phyloP scores from a whole-genome alignment of 2,888 invertebrate species.

The Euzophera pinguis region DNA sequence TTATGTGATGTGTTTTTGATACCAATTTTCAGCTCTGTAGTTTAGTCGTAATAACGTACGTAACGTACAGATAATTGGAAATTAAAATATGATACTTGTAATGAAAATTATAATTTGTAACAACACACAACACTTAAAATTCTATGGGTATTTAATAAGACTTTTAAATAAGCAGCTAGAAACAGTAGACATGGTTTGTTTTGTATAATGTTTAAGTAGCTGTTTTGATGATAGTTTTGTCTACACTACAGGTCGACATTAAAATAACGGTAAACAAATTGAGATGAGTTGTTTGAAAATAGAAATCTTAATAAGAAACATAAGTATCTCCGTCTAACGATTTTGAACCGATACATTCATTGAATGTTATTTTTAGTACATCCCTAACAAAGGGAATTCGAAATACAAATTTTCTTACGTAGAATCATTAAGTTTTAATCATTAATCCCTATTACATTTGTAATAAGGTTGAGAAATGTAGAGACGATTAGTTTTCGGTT shows the following conservation, averaged over 20 bases:
- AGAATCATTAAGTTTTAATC: not conserved
- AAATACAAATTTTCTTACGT: not conserved
- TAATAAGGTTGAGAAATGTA: conserved; percentile 23
- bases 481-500: conserved; percentile 15
- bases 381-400: conserved; percentile 52
- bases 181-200: too few species aligned
- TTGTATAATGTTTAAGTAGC: too few species aligned
- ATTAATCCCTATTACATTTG: conserved; percentile 12
- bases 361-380: conserved; percentile 56
- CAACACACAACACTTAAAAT: too few species aligned
- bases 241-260: not conserved
- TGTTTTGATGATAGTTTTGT: not conserved
- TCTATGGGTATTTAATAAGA: too few species aligned
- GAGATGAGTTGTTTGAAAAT: conserved; percentile 3
- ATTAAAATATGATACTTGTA: too few species aligned
- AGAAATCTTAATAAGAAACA: conserved; percentile 32
- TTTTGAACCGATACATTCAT: conserved; percentile 50
- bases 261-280: conserved; percentile 30
- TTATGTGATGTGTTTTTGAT: too few species aligned
- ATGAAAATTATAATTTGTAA: too few species aligned
- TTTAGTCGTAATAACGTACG: too few species aligned
- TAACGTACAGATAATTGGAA: too few species aligned
- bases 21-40: too few species aligned
- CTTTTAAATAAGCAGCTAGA: too few species aligned
- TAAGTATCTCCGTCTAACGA: conserved; percentile 26